Evolutionary conservation across 2,797 vertebrate genomes (phyloP), one percentile per base, ranked within the genome.

Genomic region (Pangasius larnaudii): DNA sequence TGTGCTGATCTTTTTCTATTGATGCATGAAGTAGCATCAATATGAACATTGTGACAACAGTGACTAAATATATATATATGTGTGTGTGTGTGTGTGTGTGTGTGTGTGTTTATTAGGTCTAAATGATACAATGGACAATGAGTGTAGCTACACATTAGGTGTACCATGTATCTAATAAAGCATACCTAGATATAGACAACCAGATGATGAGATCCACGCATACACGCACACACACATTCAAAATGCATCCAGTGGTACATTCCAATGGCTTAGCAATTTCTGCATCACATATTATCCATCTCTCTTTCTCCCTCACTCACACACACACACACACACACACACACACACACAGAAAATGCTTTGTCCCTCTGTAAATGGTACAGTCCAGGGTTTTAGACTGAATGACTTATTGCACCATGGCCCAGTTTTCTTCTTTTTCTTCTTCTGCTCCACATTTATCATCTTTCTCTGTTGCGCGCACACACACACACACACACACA

Each of bases 351-450:
- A 77, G 42, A 77, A 2, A 71, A 82, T 75, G 42, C 30, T 22
- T 46, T 83, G 53, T 87, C 69, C 79, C 42, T 53, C 58, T 27
- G 19, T 86, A 67, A 39, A 87, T 80, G 77, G 85, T 63, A 63
- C 22, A 84, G 30, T 87, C 69, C 16, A 7, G 11, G 42, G n/a
- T 74, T 80, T 87, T 67, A 82, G 78, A 87, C 53, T 51, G 56
- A 83, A 75, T 87, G 77, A 85, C 69, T 89, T 74, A 75, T 85
- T 87, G 69, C 80, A 84, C 71, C 84, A 67, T 33, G 33, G 65
- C 86, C 82, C 71, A 39, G 33, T 74, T 87, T 85, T 87, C 56
- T 72, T 81, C 81, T 89, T 71, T 65, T 67, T 58, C 81, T 89
- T 71, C 56, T 67, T 58, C 36, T 65, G 24, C 67, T 85, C 59